Evolutionary conservation across 1,140 invertebrate species (phyloP), one percentile per base, ranked within the genome.

Genomic region (Anastrepha ludens): DNA sequence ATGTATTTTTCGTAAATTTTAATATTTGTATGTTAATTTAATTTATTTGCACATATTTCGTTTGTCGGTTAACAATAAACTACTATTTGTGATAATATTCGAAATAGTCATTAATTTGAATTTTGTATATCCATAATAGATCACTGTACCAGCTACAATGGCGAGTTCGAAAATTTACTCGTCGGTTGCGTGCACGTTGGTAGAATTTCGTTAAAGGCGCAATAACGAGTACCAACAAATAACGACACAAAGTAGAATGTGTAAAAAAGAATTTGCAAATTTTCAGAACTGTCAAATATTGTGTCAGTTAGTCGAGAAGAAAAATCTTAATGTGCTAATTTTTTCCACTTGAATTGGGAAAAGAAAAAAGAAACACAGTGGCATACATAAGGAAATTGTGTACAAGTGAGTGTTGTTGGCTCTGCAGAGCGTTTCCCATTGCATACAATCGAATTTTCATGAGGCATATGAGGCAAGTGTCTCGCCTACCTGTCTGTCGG

Each of bases 261-360:
- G 67, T 70, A 74, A 81, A 81, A 55, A 55, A 55, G 47, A 20
- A 55, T 29, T 81, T 81, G 74, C 74, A 47, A 81, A 81, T 81
- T 65, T 62, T 62, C 85, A 86, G 58, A 86, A 86, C 85, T 86
- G 85, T 86, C 85, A 86, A 86, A 86, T 86, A 62, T 17, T 86
- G 59, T 86, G 29, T 86, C 85, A 62, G 29, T 86, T 65, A 59
- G 85, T 62, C 58, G 58, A 29, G 59, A 86, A 86, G 85, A 64
- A 86, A 86, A 86, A 41, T 60, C 17, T 86, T 44, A 55, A 81
- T 58, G 74, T 81, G 74, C 74, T 81, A 81, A 50, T 81, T 55
- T 47, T 70, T 81, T 81, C 74, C 17, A 81, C 47, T 58, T 8
- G n/a, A 81, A 20, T 81, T 81, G 47, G n/a, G 9, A 55, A 50